These are phyloP conservation scores for Volucella inflata DNA, from an alignment of 2,888 invertebrate genomes.

Conservation along the genomic window DNA sequence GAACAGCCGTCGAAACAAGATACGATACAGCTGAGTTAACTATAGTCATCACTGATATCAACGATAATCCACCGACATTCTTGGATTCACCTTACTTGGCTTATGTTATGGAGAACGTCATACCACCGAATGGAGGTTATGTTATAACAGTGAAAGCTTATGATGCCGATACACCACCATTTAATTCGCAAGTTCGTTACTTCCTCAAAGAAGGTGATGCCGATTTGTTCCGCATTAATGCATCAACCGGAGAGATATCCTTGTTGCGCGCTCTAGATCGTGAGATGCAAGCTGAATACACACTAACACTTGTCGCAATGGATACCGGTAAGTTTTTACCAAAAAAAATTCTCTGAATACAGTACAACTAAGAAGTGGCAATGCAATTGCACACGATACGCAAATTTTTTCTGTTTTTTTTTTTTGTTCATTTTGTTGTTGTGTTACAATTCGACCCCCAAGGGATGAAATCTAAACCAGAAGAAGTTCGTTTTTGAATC, in stretches of 20 bases:
- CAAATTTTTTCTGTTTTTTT: conserved; percentile 43
- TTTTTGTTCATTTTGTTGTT: too few relatives aligned
- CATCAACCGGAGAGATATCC: conserved; percentile 95
- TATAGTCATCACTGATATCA: conserved; percentile 94
- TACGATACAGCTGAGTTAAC: conserved; percentile 92
- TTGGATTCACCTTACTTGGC: conserved; percentile 97
- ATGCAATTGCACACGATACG: conserved; percentile 68
- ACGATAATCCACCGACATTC: conserved; percentile 97
- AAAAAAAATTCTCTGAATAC: neutral
- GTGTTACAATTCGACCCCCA: conserved; percentile 66
- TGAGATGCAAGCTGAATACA: conserved; percentile 92
- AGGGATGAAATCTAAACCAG: conserved; percentile 75
- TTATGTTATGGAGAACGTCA: conserved; percentile 96
- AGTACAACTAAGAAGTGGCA: conserved; percentile 42
- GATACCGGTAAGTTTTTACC: conserved; percentile 91
- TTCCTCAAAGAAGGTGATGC: conserved; percentile 96
- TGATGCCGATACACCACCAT: conserved; percentile 95
- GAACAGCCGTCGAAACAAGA: conserved; percentile 83
- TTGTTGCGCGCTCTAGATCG: conserved; percentile 92
- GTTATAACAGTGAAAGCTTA: conserved; percentile 93
- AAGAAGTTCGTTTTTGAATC: conserved; percentile 13
- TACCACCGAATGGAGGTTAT: conserved; percentile 91
- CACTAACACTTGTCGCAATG: conserved; percentile 94
- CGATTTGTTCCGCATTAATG: conserved; percentile 95
- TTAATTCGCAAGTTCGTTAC: conserved; percentile 95